Conservation (phyloP, 2,113 vertebrate species). For the Phainopepla nitens region DNA sequence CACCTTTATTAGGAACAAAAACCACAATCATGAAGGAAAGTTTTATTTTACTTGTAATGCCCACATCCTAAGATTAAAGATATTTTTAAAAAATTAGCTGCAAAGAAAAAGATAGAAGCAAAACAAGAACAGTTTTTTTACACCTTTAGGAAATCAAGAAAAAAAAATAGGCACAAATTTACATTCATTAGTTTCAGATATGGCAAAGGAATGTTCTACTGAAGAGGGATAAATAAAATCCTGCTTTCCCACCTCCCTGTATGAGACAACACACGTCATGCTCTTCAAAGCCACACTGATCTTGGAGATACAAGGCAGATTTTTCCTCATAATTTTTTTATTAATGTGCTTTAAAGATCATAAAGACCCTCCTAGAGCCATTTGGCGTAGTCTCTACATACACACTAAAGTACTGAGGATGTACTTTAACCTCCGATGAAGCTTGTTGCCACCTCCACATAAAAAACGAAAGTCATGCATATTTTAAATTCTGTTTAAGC, state of each 20-base stretch:
- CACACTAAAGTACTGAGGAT: background rate
- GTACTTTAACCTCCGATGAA: background rate
- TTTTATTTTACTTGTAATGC: constrained; percentile 68
- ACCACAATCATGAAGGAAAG: background rate
- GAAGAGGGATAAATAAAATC: constrained; percentile 7
- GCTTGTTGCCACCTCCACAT: background rate
- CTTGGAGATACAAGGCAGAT: background rate
- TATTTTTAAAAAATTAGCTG: background rate
- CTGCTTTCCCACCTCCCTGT: background rate
- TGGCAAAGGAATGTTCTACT: constrained; percentile 51
- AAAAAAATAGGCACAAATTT: constrained; percentile 30
- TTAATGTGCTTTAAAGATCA: constrained; percentile 11
- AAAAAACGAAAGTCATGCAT: constrained; percentile 32
- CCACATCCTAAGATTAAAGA: constrained; percentile 42
- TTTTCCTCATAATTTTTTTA: background rate
- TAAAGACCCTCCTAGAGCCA: background rate
- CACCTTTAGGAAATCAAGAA: constrained; percentile 3
- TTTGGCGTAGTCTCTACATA: background rate
- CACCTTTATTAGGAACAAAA: background rate
- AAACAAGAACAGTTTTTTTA: constrained; percentile 26
- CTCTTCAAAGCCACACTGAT: constrained; percentile 37
- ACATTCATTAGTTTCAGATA: constrained; percentile 60
- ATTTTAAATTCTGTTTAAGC: constrained; percentile 28
- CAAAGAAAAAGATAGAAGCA: constrained; percentile 1
- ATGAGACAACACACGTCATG: background rate